phyloP scores from a whole-genome alignment of 2,888 invertebrate species.

The Cephus pygmeus region DNA sequence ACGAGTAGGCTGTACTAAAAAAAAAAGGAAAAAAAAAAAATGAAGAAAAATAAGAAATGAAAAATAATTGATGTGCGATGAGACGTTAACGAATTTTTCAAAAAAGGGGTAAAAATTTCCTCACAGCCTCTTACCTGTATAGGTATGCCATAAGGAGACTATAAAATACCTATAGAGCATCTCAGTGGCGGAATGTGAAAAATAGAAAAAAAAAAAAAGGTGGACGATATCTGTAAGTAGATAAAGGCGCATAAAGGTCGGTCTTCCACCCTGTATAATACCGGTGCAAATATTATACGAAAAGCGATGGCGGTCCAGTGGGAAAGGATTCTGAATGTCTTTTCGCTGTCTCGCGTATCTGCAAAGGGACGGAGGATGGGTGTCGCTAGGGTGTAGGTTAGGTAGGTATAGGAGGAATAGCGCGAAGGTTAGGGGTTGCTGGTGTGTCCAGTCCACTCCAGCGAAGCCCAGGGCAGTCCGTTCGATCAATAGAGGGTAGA shows the following conservation, averaged over 20 bases:
- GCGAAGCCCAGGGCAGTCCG: constrained; percentile 62
- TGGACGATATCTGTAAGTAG: not conserved
- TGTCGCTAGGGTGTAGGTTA: not conserved
- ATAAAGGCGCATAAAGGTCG: not conserved
- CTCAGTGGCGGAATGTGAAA: not conserved
- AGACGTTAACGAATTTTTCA: not conserved
- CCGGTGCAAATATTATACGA: not conserved
- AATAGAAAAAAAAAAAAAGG: not conserved
- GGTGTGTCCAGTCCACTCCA: constrained; percentile 64
- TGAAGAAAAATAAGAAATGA: constrained; percentile 19
- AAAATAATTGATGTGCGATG: not conserved
- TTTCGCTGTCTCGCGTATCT: constrained; percentile 46
- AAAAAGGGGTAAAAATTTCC: not conserved
- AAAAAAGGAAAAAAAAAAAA: constrained; percentile 22
- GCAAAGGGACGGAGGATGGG: constrained; percentile 31
- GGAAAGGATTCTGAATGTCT: constrained; percentile 56
- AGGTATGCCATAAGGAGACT: not conserved
- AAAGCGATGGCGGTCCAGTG: constrained; percentile 30
- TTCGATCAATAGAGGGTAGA: constrained; percentile 66
- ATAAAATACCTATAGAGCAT: not conserved
- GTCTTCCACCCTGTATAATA: not conserved
- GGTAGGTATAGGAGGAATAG: constrained; percentile 33
- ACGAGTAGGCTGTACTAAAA: not conserved
- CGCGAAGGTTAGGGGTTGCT: constrained; percentile 52
- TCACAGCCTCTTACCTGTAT: constrained; percentile 1